A percentile compares a stretch with the other conserved stretches of the same genome.
Evolutionary conservation across 2,113 vertebrate species (phyloP).

Genomic region (Aviceda subcristata): DNA sequence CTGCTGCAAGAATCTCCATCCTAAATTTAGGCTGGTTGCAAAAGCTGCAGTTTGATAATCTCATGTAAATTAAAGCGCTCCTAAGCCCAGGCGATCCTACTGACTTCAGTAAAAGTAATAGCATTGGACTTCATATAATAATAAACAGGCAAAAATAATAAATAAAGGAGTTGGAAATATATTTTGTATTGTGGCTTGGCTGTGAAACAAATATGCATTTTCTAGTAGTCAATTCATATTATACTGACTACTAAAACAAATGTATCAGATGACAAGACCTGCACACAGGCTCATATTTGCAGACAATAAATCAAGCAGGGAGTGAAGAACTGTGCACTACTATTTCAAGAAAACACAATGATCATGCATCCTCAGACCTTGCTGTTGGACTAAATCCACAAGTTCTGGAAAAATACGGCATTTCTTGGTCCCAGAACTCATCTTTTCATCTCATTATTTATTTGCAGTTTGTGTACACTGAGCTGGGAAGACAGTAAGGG

Average conservation of each 20-base stretch:
- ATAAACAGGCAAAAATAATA: not conserved
- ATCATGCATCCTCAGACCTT: not conserved
- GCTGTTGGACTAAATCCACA: not conserved
- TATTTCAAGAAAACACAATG: not conserved
- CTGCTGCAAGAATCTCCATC: not conserved
- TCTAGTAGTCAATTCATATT: not conserved
- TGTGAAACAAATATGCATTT: constrained; percentile 12
- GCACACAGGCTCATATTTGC: not conserved
- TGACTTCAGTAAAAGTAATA: not conserved
- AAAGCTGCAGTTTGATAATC: not conserved
- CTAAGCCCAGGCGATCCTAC: not conserved
- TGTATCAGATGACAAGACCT: not conserved
- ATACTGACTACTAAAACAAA: not conserved
- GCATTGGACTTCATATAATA: not conserved
- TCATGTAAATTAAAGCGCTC: not conserved
- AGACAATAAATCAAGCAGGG: not conserved
- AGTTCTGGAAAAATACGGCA: not conserved
- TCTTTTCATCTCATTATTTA: not conserved
- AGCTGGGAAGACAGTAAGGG: not conserved
- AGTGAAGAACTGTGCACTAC: not conserved
- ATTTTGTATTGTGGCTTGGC: not conserved
- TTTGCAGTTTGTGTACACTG: not conserved
- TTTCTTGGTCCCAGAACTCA: not conserved
- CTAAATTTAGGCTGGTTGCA: not conserved
- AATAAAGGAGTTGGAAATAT: not conserved